Percentiles rank a stretch among this genome's conserved stretches.
Conservation (phyloP, 2,888 invertebrate species). For the Balanococcus diminutus region DNA sequence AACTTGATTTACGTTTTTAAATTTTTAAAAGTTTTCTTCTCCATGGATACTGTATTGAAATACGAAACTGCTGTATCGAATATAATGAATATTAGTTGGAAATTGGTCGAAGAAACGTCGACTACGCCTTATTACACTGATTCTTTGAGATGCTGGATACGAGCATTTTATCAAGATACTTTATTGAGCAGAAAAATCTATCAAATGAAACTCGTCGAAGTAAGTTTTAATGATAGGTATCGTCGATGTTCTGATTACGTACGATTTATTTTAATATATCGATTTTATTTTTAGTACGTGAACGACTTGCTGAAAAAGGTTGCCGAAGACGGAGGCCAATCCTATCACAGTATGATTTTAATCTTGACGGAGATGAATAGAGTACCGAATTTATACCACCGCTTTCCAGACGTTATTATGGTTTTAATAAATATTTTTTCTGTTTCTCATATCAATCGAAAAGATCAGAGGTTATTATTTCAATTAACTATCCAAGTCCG, state of each 20-base stretch:
- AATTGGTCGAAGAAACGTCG: conserved; percentile 20
- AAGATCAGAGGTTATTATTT: conserved; percentile 47
- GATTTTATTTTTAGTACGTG: conserved; percentile 27
- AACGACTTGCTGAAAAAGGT: conserved; percentile 14
- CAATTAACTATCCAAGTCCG: neutral
- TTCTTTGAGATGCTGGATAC: conserved; percentile 23
- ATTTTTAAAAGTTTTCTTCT: neutral
- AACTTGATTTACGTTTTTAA: conserved; percentile 12
- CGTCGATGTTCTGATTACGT: too few relatives aligned
- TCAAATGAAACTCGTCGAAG: neutral
- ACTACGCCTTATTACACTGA: conserved; percentile 31
- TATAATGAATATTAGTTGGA: conserved; percentile 40
- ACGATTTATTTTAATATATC: neutral
- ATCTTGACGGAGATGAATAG: neutral
- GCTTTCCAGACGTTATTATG: neutral
- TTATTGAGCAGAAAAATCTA: neutral
- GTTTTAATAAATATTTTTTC: conserved; percentile 35
- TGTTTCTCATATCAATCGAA: conserved; percentile 32
- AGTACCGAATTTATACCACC: neutral
- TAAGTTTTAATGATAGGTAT: too few relatives aligned
- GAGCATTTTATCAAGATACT: conserved; percentile 6
- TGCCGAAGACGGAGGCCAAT: conserved; percentile 45
- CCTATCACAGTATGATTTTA: neutral
- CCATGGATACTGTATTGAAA: neutral
- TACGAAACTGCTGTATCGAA: neutral